Evolutionary conservation across 1,140 invertebrate species (phyloP).

Genomic region (Ylistrum balloti): DNA sequence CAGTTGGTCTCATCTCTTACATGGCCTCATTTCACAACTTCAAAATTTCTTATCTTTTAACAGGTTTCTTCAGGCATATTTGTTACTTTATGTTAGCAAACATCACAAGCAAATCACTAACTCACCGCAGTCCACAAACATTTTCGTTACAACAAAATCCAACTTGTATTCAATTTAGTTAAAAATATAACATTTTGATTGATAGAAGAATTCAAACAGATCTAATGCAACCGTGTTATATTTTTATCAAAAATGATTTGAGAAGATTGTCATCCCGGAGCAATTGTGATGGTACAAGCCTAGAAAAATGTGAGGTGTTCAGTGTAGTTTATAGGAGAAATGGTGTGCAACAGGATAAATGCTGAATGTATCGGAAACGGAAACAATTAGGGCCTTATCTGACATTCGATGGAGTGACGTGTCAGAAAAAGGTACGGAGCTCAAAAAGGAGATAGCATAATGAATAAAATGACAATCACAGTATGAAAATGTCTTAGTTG

Average conservation of each 20-base stretch:
- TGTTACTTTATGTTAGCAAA: not conserved
- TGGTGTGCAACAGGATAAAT: not conserved
- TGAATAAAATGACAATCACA: not conserved
- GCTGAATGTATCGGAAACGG: slow-evolving; percentile 6
- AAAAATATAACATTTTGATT: no score
- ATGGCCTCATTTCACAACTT: not conserved
- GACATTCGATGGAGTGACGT: not conserved
- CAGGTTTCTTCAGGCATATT: not conserved
- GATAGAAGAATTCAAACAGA: not conserved
- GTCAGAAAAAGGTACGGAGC: not conserved
- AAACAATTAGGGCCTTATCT: slow-evolving; percentile 26
- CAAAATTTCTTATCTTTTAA: not conserved
- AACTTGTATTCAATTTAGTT: no score
- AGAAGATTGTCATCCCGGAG: not conserved
- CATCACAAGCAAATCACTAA: not conserved
- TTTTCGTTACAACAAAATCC: no score
- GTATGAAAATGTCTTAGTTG: slow-evolving; percentile 1
- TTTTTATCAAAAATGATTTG: not conserved
- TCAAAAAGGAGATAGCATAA: not conserved
- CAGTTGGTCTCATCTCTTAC: not conserved
- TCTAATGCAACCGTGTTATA: not conserved
- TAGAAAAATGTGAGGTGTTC: not conserved
- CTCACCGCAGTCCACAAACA: no score
- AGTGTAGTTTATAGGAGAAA: not conserved
- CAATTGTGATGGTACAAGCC: not conserved